Evolutionary conservation across 2,888 invertebrate genomes (phyloP).

Genomic region (Tubiluchus corallicola): DNA sequence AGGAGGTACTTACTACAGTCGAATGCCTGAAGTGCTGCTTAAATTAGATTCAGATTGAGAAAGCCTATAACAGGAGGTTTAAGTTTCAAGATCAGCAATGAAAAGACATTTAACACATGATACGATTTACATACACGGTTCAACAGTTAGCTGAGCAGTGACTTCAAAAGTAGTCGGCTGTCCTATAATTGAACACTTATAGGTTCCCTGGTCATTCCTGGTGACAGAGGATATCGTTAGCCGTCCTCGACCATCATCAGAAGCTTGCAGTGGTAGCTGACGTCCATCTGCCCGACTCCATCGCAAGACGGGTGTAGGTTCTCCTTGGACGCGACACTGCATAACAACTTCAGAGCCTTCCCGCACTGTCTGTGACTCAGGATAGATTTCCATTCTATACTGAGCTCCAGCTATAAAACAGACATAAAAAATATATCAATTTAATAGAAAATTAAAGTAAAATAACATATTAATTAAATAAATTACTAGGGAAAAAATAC

Average conservation of each 20-base stretch:
- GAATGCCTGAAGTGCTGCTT: too few species aligned
- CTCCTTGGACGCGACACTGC: constrained; percentile 80
- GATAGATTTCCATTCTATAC: neutral
- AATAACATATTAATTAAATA: too few species aligned
- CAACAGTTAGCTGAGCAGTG: constrained; percentile 50
- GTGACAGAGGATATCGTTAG: constrained; percentile 66
- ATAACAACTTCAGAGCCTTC: constrained; percentile 71
- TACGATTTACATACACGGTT: constrained; percentile 62
- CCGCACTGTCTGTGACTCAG: constrained; percentile 13
- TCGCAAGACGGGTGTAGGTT: constrained; percentile 47
- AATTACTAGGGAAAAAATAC: too few species aligned
- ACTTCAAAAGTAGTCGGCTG: constrained; percentile 51
- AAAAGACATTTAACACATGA: too few species aligned
- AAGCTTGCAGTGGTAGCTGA: constrained; percentile 57
- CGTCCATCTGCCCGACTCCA: constrained; percentile 47
- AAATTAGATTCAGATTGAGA: too few species aligned
- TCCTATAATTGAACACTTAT: neutral
- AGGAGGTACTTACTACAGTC: too few species aligned
- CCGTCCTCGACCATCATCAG: constrained; percentile 52
- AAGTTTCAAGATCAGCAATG: too few species aligned
- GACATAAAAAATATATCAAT: constrained; percentile 16
- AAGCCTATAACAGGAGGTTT: too few species aligned
- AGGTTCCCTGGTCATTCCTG: constrained; percentile 28
- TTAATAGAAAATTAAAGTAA: too few species aligned
- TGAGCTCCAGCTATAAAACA: constrained; percentile 13